phyloP scores from a whole-genome alignment of 2,888 invertebrate genomes.

The Anoncus sp. region DNA sequence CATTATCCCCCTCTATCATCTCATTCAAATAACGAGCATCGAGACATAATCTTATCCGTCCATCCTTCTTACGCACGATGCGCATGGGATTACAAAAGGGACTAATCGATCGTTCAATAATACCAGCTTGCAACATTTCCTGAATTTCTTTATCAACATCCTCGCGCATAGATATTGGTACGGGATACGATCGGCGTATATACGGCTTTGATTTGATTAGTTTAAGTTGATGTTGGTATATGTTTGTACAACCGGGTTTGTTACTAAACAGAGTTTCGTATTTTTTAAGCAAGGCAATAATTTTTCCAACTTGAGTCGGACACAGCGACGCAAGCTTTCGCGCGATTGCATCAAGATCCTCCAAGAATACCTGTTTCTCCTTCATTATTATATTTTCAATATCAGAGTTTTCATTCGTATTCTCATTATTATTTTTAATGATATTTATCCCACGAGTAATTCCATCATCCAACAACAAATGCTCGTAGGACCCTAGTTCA shows the following conservation, averaged over 20 bases:
- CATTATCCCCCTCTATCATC: constrained; percentile 69
- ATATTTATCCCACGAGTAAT: too few relatives aligned
- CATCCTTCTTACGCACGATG: constrained; percentile 72
- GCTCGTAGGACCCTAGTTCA: too few relatives aligned
- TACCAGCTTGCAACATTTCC: constrained; percentile 69
- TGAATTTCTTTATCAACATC: constrained; percentile 69
- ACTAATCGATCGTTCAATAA: constrained; percentile 70
- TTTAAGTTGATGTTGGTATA: constrained; percentile 71
- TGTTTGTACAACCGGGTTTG: constrained; percentile 65
- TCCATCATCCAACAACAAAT: too few relatives aligned
- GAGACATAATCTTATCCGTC: constrained; percentile 67
- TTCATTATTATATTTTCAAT: too few relatives aligned
- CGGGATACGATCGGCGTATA: constrained; percentile 70
- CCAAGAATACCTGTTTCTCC: constrained; percentile 47
- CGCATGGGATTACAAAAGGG: constrained; percentile 73
- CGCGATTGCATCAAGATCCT: too few relatives aligned
- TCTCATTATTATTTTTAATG: too few relatives aligned
- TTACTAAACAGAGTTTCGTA: constrained; percentile 63
- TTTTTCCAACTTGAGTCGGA: constrained; percentile 60
- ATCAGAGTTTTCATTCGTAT: too few relatives aligned
- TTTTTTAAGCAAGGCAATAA: constrained; percentile 15
- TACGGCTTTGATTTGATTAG: constrained; percentile 64
- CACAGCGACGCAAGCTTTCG: too few relatives aligned
- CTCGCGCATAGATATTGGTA: constrained; percentile 69
- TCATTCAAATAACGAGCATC: constrained; percentile 73